Evolutionary conservation across 2,888 invertebrate species (phyloP), one percentile per base, ranked within the genome.

Genomic region (Lycophotia porphyrea): DNA sequence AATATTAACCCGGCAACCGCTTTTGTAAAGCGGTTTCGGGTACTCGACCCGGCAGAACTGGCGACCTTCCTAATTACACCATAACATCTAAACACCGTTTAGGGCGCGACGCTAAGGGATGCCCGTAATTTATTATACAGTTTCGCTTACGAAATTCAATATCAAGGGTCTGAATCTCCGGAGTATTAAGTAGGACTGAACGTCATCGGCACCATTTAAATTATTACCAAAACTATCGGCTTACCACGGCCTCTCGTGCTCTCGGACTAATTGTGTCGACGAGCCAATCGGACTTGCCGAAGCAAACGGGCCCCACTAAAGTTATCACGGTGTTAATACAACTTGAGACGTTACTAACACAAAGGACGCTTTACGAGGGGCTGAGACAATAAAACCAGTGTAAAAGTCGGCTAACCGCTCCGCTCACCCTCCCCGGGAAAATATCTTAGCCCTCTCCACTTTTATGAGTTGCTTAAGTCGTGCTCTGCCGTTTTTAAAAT

Each of bases 361-460:
- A 94, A 94, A 93, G 92, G 93, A 92, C 88, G 92, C 92, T 93
- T 93, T 93, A 93, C 93, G 93, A 94, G 93, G 95, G 94, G 90
- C 87, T 88, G 89, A 91, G 92, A 95, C 93, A 95, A 95, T 95
- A 96, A 96, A 96, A 95, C 93, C 94, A 92, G 92, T 94, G 94
- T 95, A 94, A 95, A 96, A 95, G 93, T 94, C 94, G 93, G 93
- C 90, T 94, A 95, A 95, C 95, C 94, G 92, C 93, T 93, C 85
- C 90, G 92, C 91, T 89, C 91, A 78, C 89, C 89, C 89, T 89
- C 92, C 91, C 91, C 87, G 79, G 90, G 91, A 92, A 86, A 93
- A 92, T 92, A 92, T 91, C 91, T 90, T 88, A 87, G 90, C 92
- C 92, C 92, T 93, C 92, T 90, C 89, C 89, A 89, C 90, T 93